Base-by-base conservation (phyloP, 1,140 invertebrate genomes). In the Macrocentrus cingulum region DNA sequence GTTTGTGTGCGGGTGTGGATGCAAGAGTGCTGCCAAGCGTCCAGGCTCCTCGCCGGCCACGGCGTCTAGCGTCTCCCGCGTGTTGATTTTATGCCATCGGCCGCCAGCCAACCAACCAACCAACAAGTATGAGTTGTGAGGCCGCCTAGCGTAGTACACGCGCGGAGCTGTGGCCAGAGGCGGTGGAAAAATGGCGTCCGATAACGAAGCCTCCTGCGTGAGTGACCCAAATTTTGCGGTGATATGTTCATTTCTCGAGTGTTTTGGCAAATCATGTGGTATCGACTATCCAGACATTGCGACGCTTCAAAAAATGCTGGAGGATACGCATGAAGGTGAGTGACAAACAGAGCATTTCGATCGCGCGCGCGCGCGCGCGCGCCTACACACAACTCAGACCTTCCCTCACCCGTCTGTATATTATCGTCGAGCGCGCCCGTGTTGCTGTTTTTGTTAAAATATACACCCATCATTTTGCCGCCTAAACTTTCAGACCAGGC, bases 181-280 rank as follows among this genome's bases (percentile, higher is more conserved):
- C 63, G 68, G 51, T 23, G 52, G 37, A 80, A 80, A 88, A 87
- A 91, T 91, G 90, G 89, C 89, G 88, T 86, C 88, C 76, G 88
- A 90, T 83, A 85, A 84, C 80, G 88, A 90, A 85, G 85, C 85
- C 83, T 88, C 87, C 73, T 95, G 91, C 86, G 86, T 89, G 82
- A 90, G 87, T 85, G 92, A 96, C 86, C 92, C 93, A 73, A 94
- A 96, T 88, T 97, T 95, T 81, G 93, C 93, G 68, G 88, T 95
- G 76, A 94, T 96, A 79, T 96, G 93, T 83, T 92, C 91, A 58
- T 96, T 96, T 82, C 82, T 95, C 49, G 88, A 94, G 76, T 88
- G 91, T 80, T 96, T 95, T 75, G 89, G 91, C 32, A 85, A 88
- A 77, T 80, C 85, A 74, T 88, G 92, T 72, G 90, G 90, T 56